Conservation (phyloP, 2,797 vertebrate species). For the Halcyon badia region DNA sequence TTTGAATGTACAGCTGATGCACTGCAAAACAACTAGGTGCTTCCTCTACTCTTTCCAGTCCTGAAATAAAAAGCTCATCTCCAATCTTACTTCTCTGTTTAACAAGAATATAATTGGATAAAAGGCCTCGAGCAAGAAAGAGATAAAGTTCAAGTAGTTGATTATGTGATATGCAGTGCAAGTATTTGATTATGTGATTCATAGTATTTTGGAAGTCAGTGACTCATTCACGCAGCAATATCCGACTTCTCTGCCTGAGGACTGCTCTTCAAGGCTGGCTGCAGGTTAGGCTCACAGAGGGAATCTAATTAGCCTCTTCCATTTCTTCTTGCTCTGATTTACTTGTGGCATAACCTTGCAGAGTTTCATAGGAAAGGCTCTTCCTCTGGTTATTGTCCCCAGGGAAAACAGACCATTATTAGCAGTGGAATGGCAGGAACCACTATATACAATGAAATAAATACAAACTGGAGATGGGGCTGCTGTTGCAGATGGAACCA, state of each 20-base stretch:
- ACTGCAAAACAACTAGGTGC: slow-evolving; percentile 5
- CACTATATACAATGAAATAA: not conserved
- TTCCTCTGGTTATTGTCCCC: not conserved
- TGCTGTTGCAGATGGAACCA: not conserved
- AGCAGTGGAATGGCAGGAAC: not conserved
- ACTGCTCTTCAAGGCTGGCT: not conserved
- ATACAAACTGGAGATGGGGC: not conserved
- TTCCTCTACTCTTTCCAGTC: slow-evolving; percentile 30
- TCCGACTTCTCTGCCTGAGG: not conserved
- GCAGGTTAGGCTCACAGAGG: not conserved
- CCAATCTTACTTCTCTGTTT: slow-evolving; percentile 62
- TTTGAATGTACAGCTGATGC: not conserved
- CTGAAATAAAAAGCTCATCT: slow-evolving; percentile 57
- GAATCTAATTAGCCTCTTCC: slow-evolving; percentile 36
- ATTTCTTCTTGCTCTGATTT: slow-evolving; percentile 11
- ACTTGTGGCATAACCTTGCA: not conserved
- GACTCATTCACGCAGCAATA: slow-evolving; percentile 64
- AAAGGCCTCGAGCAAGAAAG: slow-evolving; percentile 72
- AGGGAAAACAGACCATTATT: not conserved
- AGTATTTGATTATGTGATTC: slow-evolving; percentile 77
- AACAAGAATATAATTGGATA: slow-evolving; percentile 74
- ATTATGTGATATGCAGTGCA: slow-evolving; percentile 69
- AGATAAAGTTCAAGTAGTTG: slow-evolving; percentile 69
- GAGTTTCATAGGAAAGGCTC: not conserved
- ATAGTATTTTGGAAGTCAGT: slow-evolving; percentile 50